Evolutionary conservation across 2,797 vertebrate species (phyloP).

Genomic region (Danio kyathit): DNA sequence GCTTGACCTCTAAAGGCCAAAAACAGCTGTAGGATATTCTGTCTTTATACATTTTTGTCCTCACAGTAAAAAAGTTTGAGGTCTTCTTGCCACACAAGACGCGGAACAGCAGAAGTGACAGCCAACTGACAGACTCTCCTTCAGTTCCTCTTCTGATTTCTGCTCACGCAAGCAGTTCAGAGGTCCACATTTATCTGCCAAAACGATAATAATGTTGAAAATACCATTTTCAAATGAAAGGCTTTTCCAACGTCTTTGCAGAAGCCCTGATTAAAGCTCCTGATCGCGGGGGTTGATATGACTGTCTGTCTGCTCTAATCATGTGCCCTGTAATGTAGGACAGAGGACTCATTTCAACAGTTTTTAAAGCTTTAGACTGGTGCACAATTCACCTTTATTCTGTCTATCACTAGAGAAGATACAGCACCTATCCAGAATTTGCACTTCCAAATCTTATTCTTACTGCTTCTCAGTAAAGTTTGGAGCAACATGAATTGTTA

Average conservation of each 20-base stretch:
- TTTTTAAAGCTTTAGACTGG: not conserved
- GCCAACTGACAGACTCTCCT: slow-evolving; percentile 45
- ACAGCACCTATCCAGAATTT: slow-evolving; percentile 40
- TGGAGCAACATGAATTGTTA: not conserved
- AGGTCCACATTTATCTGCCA: slow-evolving; percentile 61
- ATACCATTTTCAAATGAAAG: slow-evolving; percentile 55
- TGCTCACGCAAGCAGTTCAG: slow-evolving; percentile 65
- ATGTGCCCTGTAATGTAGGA: slow-evolving; percentile 63
- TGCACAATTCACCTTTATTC: slow-evolving; percentile 16
- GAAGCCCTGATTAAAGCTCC: slow-evolving; percentile 67
- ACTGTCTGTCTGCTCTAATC: slow-evolving; percentile 55
- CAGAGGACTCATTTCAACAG: slow-evolving; percentile 58
- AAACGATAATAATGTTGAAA: slow-evolving; percentile 51
- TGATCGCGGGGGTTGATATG: slow-evolving; percentile 67
- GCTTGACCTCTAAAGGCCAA: slow-evolving; percentile 4
- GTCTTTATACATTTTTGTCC: not conserved
- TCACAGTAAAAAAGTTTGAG: slow-evolving; percentile 5
- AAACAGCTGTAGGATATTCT: slow-evolving; percentile 16
- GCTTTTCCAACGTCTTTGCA: slow-evolving; percentile 49
- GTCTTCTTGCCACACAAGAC: not conserved
- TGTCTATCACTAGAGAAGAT: slow-evolving; percentile 15
- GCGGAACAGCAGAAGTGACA: slow-evolving; percentile 6
- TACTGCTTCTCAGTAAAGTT: not conserved
- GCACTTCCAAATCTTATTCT: not conserved
- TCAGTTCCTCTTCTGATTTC: slow-evolving; percentile 55